A percentile compares a stretch with the other conserved stretches of the same genome.
Conservation (phyloP, 2,888 invertebrate species). For the Tenodera sinensis region DNA sequence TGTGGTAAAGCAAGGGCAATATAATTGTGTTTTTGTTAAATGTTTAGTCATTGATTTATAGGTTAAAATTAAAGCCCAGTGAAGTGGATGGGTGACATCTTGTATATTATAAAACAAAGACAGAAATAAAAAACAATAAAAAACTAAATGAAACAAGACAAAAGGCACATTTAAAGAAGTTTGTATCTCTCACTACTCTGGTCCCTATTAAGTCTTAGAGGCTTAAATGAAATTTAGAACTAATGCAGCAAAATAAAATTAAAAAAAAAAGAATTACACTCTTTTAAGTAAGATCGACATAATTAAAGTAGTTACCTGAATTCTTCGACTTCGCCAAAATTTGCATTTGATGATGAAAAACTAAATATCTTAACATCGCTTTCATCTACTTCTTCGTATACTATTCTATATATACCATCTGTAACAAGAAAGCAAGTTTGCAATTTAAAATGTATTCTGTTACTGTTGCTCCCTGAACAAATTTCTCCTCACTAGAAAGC, state of each 20-base stretch:
- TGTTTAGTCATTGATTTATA: no score
- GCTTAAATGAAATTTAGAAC: background rate
- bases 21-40: no score
- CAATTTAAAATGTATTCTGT: no score
- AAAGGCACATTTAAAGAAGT: no score
- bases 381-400: constrained; percentile 84
- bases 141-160: no score
- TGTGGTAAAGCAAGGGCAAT: no score
- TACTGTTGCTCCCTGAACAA: no score
- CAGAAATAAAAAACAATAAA: no score
- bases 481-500: background rate
- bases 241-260: background rate
- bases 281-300: background rate
- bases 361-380: constrained; percentile 88
- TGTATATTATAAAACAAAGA: no score
- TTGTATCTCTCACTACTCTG: no score
- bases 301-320: constrained; percentile 44
- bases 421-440: constrained; percentile 32
- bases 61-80: no score
- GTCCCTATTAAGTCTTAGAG: background rate
- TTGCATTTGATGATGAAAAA: constrained; percentile 78
- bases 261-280: background rate
- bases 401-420: constrained; percentile 76
- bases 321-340: constrained; percentile 77
- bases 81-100: no score